Evolutionary conservation across 2,113 vertebrate species (phyloP), one percentile per base, ranked within the genome.

Genomic region (Zosterops hypoxanthus): DNA sequence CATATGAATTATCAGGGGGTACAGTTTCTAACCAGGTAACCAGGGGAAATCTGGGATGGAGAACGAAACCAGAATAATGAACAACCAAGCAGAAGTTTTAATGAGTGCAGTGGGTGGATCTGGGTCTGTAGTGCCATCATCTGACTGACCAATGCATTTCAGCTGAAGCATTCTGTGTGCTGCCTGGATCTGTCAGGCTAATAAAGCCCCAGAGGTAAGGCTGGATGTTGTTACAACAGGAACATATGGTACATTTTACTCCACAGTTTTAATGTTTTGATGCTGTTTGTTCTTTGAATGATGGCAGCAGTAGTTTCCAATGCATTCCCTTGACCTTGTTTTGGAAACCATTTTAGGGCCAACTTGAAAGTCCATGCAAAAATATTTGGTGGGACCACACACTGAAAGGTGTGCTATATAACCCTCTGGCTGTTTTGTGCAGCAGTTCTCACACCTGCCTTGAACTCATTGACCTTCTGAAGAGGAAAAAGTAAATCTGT

Each of bases 1-100:
- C 59, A 15, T 98, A 98, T 98, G 98, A 98, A 98, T 98, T 97
- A 98, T 96, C 97, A 78, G 98, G 97, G 98, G 97, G 94, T 98
- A 98, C 97, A 98, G 96, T 98, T 98, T 98, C 98, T 98, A 97
- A 97, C 97, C 97, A 98, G 97, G 98, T 98, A 98, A 97, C 98
- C 97, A 98, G 95, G 97, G 95, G 95, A 95, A 97, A 98, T 91
- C 94, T 31, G 63, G 85, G 94, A 83, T 89, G 84, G 97, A 97
- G 97, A 98, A 98, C 97, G 97, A 97, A 96, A 91, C 77, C 76
- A 81, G 94, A 95, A 97, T 97, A 98, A 98, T 97, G 94, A 94
- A 94, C 13, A 14, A 79, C 81, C 49, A 33, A 90, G 93, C 61
- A 63, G 94, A 93, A n/a, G 36, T 82, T 95, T 97, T 97, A 97